phyloP scores from a whole-genome alignment of 2,888 invertebrate species.

The Schizotus pectinicornis region DNA sequence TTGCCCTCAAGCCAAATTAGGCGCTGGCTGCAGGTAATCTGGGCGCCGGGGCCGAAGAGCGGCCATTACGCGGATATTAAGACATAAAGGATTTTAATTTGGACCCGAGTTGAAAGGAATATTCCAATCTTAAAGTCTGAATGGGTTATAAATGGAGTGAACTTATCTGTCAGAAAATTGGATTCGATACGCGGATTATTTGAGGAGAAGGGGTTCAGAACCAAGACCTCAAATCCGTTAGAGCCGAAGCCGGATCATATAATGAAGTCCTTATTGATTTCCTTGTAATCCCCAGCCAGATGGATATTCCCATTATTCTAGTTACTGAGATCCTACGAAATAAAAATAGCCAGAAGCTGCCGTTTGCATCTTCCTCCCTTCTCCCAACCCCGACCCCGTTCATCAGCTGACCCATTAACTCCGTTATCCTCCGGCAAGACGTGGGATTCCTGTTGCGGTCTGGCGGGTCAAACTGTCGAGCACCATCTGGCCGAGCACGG shows the following conservation, averaged over 20 bases:
- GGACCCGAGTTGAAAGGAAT: conserved; percentile 33
- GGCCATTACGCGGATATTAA: too few relatives aligned
- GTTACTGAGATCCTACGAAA: conserved; percentile 24
- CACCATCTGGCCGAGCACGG: conserved; percentile 31
- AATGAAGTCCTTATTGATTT: conserved; percentile 53
- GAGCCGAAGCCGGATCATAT: conserved; percentile 48
- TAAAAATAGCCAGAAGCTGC: conserved; percentile 14
- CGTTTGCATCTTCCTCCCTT: background rate
- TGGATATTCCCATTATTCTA: conserved; percentile 41
- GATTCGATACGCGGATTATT: conserved; percentile 51
- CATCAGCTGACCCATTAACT: conserved; percentile 22
- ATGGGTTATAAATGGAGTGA: conserved; percentile 52
- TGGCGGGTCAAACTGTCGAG: conserved; percentile 28
- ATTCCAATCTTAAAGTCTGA: conserved; percentile 41
- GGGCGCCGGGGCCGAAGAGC: too few relatives aligned
- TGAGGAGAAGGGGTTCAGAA: conserved; percentile 38
- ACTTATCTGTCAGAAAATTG: conserved; percentile 54
- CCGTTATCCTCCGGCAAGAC: conserved; percentile 23
- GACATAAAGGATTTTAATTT: conserved; percentile 3
- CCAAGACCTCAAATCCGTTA: conserved; percentile 47
- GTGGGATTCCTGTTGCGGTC: conserved; percentile 20
- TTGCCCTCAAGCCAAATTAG: too few relatives aligned
- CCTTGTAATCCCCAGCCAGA: conserved; percentile 44
- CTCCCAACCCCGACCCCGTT: too few relatives aligned
- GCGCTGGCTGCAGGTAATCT: too few relatives aligned